Percentiles rank a stretch among this genome's conserved stretches.
These are phyloP conservation scores for Lithophane ornitopus DNA, from an alignment of 2,888 invertebrate species.

Conservation along the genomic window DNA sequence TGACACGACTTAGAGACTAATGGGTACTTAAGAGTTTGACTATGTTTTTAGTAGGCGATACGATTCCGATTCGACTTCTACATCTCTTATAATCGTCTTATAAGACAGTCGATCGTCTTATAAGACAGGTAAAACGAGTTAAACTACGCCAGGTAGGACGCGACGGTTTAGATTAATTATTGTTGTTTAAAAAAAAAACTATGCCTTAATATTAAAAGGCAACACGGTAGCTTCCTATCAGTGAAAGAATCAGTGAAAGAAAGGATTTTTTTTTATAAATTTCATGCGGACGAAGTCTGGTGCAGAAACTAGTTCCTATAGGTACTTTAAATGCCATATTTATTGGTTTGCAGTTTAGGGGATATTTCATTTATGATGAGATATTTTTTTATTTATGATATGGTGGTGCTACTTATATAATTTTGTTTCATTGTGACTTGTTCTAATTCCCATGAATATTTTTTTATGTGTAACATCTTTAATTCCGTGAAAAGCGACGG, in stretches of 20 bases:
- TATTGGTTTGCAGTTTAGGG: not conserved
- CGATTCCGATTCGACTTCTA: not conserved
- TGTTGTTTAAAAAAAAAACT: not conserved
- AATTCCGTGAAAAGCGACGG: too few relatives aligned
- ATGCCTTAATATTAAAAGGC: too few relatives aligned
- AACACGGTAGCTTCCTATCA: too few relatives aligned
- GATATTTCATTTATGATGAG: too few relatives aligned
- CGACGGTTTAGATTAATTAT: too few relatives aligned
- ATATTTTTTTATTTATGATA: not conserved
- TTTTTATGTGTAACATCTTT: too few relatives aligned
- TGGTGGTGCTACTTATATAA: not conserved
- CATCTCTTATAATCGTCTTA: accelerated
- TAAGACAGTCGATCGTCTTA: too few relatives aligned
- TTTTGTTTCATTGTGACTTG: not conserved
- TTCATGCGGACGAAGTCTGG: too few relatives aligned
- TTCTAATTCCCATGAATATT: too few relatives aligned
- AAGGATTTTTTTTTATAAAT: not conserved
- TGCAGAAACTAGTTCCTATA: too few relatives aligned
- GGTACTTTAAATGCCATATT: not conserved
- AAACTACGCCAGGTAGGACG: not conserved
- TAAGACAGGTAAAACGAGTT: not conserved
- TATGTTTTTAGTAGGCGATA: not conserved
- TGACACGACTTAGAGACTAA: slow-evolving; percentile 13
- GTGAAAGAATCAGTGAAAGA: too few relatives aligned
- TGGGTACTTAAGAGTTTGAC: slow-evolving; percentile 14